These are phyloP conservation scores for Fulmarus glacialis DNA, from an alignment of 2,113 vertebrate genomes.

Conservation along the genomic window DNA sequence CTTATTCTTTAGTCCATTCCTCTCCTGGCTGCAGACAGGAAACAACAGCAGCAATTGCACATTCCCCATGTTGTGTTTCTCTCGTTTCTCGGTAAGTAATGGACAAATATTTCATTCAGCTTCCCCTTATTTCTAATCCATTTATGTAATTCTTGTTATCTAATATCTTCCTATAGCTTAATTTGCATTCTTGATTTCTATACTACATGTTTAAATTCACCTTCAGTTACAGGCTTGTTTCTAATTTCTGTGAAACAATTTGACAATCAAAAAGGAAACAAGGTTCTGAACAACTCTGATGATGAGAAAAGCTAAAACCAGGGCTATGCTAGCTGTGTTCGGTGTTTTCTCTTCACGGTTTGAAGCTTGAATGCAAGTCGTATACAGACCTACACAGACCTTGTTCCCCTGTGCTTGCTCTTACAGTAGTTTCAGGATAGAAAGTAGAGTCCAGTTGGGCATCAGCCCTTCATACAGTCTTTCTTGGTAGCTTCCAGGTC, in stretches of 20 bases:
- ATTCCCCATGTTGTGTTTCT: background rate
- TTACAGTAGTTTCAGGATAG: background rate
- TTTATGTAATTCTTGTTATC: background rate
- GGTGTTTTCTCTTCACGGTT: background rate
- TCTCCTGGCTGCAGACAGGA: background rate
- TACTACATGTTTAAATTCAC: background rate
- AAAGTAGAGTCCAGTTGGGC: background rate
- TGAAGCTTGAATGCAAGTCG: background rate
- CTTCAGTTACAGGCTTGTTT: background rate
- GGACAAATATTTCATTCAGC: background rate
- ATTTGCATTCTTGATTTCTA: background rate
- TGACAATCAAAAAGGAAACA: background rate
- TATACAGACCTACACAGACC: background rate
- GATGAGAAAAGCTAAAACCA: background rate
- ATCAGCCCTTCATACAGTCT: background rate
- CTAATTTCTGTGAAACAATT: background rate
- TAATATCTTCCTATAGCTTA: background rate
- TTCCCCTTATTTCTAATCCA: background rate
- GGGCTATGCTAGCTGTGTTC: background rate
- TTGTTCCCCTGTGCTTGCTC: background rate
- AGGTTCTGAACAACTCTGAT: background rate
- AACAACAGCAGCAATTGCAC: background rate
- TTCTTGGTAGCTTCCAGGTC: background rate
- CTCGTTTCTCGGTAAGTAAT: background rate
- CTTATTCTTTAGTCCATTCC: background rate